Percentiles rank a stretch among this genome's conserved stretches.
Evolutionary conservation across 2,113 vertebrate species (phyloP).

Genomic region (Sinocyclocheilus anophthalmus): DNA sequence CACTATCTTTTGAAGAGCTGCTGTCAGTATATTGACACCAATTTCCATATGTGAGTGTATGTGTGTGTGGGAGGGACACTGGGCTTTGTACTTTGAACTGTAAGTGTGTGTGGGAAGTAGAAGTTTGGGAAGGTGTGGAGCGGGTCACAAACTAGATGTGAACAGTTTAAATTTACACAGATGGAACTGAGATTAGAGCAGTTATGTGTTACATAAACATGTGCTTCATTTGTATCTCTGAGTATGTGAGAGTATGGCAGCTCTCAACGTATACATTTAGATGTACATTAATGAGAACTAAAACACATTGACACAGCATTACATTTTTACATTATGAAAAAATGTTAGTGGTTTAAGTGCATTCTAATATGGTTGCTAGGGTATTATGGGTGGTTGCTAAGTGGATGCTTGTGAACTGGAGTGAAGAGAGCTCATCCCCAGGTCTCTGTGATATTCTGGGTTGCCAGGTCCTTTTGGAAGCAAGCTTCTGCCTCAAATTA

Average conservation of each 20-base stretch:
- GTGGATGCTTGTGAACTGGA: not conserved
- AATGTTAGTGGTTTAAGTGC: not conserved
- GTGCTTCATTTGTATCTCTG: not conserved
- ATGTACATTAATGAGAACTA: not conserved
- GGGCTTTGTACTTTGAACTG: slow-evolving; percentile 21
- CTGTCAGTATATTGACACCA: slow-evolving; percentile 11
- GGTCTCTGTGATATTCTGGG: not conserved
- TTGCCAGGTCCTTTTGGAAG: not conserved
- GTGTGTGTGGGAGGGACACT: slow-evolving; percentile 51
- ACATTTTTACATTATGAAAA: not conserved
- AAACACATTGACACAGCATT: not conserved
- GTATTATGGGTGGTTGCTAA: not conserved
- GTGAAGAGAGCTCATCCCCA: not conserved
- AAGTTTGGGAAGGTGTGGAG: slow-evolving; percentile 41
- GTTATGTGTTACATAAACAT: slow-evolving; percentile 43
- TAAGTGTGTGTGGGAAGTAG: slow-evolving; percentile 24
- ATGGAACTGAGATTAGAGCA: slow-evolving; percentile 41
- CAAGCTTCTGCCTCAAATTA: not conserved
- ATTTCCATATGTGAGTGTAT: slow-evolving; percentile 42
- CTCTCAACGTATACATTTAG: not conserved
- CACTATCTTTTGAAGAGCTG: not conserved
- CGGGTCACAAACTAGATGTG: slow-evolving; percentile 38
- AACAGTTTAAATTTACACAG: slow-evolving; percentile 29
- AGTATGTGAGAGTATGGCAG: slow-evolving; percentile 28
- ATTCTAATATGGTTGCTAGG: not conserved